These are phyloP conservation scores for Peromyscus eremicus DNA, from an alignment of 2,797 vertebrate species.

Conservation along the genomic window DNA sequence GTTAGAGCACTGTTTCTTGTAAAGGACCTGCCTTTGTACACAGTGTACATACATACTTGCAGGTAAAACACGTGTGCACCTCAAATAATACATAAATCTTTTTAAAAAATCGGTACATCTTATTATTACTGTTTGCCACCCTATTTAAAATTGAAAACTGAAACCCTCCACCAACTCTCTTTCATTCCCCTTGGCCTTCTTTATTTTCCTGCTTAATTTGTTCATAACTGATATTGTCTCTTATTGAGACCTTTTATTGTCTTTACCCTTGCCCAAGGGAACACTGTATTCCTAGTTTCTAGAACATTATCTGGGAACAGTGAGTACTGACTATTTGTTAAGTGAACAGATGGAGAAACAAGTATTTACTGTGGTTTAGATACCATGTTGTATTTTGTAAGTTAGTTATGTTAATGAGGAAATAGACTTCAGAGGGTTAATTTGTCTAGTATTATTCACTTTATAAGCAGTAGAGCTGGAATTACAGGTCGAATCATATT, in stretches of 20 bases:
- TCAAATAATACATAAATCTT: neutral
- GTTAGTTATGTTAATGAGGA: neutral
- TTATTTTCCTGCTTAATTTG: neutral
- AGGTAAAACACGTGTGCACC: neutral
- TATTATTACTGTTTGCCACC: neutral
- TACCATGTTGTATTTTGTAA: neutral
- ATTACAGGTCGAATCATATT: neutral
- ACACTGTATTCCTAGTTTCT: neutral
- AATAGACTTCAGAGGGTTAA: neutral
- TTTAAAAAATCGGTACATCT: neutral
- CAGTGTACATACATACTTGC: neutral
- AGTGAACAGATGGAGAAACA: neutral
- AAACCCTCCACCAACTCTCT: neutral
- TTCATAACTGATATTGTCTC: neutral
- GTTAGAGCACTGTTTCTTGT: neutral
- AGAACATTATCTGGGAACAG: neutral
- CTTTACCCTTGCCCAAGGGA: neutral
- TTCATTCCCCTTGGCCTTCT: neutral
- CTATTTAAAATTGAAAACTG: neutral
- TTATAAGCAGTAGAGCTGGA: conserved; percentile 1
- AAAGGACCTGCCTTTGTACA: neutral
- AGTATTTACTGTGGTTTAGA: neutral
- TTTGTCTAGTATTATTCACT: neutral
- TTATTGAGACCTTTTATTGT: neutral
- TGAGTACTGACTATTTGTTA: conserved; percentile 24